These are phyloP conservation scores for Phodopus roborovskii DNA, from an alignment of 2,113 vertebrate genomes.

Conservation along the genomic window DNA sequence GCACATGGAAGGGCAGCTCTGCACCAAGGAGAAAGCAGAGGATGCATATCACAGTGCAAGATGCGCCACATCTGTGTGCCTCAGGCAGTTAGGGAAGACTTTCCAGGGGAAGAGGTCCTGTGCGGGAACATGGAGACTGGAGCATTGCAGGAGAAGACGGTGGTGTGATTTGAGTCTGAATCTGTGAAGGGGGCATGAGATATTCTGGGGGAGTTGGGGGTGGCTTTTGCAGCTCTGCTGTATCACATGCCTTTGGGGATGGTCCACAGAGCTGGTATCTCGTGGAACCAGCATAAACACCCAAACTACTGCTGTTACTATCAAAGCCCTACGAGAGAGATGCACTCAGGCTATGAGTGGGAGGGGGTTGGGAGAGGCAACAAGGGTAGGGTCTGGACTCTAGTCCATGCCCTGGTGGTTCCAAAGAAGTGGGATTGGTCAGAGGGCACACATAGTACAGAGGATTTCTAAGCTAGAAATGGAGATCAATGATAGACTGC, in stretches of 20 bases:
- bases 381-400: background rate
- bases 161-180: background rate
- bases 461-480: background rate
- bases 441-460: background rate
- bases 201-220: accelerated
- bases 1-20: background rate
- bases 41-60: accelerated
- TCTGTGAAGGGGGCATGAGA: background rate
- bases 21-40: background rate
- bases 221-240: background rate
- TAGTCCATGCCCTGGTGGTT: slow-evolving; percentile 20
- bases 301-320: background rate
- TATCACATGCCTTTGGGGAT: background rate
- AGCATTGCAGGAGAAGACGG: background rate
- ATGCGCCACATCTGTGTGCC: background rate
- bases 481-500: background rate
- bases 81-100: background rate
- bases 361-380: background rate
- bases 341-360: background rate
- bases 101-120: background rate
- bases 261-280: background rate
- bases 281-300: background rate
- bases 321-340: background rate
- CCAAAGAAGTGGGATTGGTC: background rate
- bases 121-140: background rate